Percentiles rank a stretch among this genome's conserved stretches.
Conservation (phyloP, 2,113 vertebrate species). For the Phaethornis superciliosus region DNA sequence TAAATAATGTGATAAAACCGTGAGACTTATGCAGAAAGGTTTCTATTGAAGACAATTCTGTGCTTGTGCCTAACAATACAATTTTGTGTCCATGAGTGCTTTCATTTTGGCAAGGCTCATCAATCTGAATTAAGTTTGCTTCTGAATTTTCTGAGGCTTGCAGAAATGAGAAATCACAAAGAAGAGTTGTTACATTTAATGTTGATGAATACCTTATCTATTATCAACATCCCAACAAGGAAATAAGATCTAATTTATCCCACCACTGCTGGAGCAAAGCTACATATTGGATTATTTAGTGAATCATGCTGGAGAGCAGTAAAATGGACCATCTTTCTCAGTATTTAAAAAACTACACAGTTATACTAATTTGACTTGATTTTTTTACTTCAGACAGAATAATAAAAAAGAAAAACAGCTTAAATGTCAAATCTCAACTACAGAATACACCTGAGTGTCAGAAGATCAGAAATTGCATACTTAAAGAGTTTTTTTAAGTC, state of each 20-base stretch:
- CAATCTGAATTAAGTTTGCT: neutral
- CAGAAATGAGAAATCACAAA: neutral
- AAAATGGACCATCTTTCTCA: neutral
- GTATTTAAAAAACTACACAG: neutral
- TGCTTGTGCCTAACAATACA: neutral
- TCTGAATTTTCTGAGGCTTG: neutral
- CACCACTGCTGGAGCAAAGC: neutral
- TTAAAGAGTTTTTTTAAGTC: neutral
- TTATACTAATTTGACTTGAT: neutral
- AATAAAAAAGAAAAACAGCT: neutral
- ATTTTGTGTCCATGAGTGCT: neutral
- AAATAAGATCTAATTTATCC: neutral
- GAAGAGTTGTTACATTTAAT: neutral
- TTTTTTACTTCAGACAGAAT: neutral
- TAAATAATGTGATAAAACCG: neutral
- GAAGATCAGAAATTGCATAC: neutral
- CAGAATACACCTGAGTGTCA: neutral
- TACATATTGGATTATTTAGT: neutral
- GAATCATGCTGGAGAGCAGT: neutral
- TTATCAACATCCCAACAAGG: neutral
- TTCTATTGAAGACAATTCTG: neutral
- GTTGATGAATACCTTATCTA: neutral
- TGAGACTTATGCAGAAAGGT: neutral
- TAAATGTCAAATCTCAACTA: neutral
- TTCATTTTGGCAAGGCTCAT: neutral